Base-by-base conservation (phyloP, 1,140 invertebrate genomes). In the Scaptomyza montana region DNA sequence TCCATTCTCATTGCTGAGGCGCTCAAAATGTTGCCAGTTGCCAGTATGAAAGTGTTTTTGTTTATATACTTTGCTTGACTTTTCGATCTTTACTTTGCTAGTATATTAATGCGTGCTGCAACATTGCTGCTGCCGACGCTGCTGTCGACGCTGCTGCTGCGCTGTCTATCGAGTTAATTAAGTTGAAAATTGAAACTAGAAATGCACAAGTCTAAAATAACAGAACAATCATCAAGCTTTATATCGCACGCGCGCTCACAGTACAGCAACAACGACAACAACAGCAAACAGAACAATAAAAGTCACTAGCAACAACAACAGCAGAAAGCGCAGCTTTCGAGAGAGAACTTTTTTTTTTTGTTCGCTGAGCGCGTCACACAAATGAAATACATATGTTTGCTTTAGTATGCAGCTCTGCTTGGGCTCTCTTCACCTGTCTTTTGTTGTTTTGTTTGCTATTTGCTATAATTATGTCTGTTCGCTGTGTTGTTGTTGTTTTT, bases 1-100 rank as follows among this genome's bases (percentile, higher is more conserved):
- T 93, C 93, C 93, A 93, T 93, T 84, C 89, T 92, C 81, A 90
- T 91, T 69, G 68, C 79, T 65, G 75, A 78, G 82, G 78, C 62
- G 76, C 77, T 69, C 77, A 72, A 77, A 46, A 41, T 41, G 50
- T 68, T 61, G 66, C 28, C 50, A 53, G 30, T 57, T 56, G 47
- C 61, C 53, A 61, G 10, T 19, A 9, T 4, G 7, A 9, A 53
- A 36, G 2, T 66, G 6, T 36, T 51, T 49, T 49, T 16, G 10
- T 56, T 57, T 46, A 28, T 36, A 6, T 46, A 21, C 59, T 49
- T 9, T 59, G 50, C 13, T 53, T 10, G 69, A 33, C 63, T 55
- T 61, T 50, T 43, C 56, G 51, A 56, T 54, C 59, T 69, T 61
- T 63, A 13, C 54, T 53, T 55, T 62, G n/a, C n/a, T 25, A 36